Base-by-base conservation (phyloP, 1,140 invertebrate genomes). In the Brachionus koreanus region DNA sequence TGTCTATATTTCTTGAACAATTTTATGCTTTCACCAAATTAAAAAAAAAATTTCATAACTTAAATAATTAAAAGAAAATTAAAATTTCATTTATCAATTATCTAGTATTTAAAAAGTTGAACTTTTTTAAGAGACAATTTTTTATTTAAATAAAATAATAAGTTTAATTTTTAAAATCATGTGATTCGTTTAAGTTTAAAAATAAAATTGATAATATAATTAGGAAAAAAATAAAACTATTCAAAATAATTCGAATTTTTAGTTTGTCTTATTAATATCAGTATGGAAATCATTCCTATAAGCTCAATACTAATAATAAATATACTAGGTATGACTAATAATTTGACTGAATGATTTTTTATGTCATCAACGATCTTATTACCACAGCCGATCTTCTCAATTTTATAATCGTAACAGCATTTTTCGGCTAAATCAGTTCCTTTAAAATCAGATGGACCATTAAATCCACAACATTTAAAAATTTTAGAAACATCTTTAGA, bases 391-490 rank as follows among this genome's bases (percentile, higher is more conserved):
- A 16, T 1, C 1, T 19, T 77, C 0, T 37, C 5, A 3, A 9
- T 13, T 10, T 2, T 57, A n/a, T 9, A 19, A 29, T 46, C 23
- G n/a, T 46, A 19, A 46, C 69, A 74, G 23, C 43, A 61, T 16
- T 49, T 61, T n/a, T 57, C 42, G 3, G 42, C 25, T 13, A 77
- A 61, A 61, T 49, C 52, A 61, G 46, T 52, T 19, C 33, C 35
- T 16, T 42, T n/a, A 46, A 74, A 74, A 13, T 74, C 69, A 3
- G 12, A 46, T 65, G 23, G 49, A 29, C 61, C 37, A 42, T 79
- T 42, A 7, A 16, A 23, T 5, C 49, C 76, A 42, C 76, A 79
- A 37, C 76, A 79, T 23, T 65, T 61, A 42, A 79, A 79, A 10
- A 79, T 61, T 61, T 79, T 9, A 1, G 76, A 79, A 19, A 79